Evolutionary conservation across 2,113 vertebrate species (phyloP), one percentile per base, ranked within the genome.

Genomic region (Suricata suricatta): DNA sequence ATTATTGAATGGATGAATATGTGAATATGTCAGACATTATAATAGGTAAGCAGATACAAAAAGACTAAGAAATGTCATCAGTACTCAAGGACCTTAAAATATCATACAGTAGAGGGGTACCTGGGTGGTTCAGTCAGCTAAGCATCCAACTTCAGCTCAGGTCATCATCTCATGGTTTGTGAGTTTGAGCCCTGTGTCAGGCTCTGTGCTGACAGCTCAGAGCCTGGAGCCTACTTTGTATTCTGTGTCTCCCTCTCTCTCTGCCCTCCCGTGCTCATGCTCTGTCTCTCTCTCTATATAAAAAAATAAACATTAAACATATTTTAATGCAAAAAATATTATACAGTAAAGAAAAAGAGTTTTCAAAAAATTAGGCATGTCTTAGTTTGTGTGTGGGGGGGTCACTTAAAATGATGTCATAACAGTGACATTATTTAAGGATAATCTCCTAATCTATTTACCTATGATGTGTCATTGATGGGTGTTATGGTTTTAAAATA

Each of bases 11-110:
- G 74, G 86, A 68, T 77, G 35, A 41, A 38, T 44, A 12, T 47
- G 31, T 52, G 21, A 93, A 31, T 74, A 41, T 86, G 27, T 87
- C 57, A 80, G 82, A 66, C 27, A 77, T 52, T 71, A 38, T 79
- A 25, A 77, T 89, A 79, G 38, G 8, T 57, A 87, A 90, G 64
- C 38, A 95, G 86, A 85, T 66, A 41, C 41, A 90, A 85, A 85
- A 97, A 76, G 38, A 57, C 41, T 69, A 77, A 88, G 50, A 81
- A 88, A 88, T 92, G 29, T 89, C 71, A 88, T 60, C 23, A 91
- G 21, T 80, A 68, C 47, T 94, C n/a, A 92, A 85, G 41, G 21
- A 88, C 88, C 23, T 85, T 84, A 85, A 35, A 66, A 41, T 35
- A 60, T 60, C 57, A 60, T 23, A 25, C 57, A 60, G 57, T 60